These are phyloP conservation scores for Glomeris marginata DNA, from an alignment of 2,888 invertebrate genomes.

Conservation along the genomic window DNA sequence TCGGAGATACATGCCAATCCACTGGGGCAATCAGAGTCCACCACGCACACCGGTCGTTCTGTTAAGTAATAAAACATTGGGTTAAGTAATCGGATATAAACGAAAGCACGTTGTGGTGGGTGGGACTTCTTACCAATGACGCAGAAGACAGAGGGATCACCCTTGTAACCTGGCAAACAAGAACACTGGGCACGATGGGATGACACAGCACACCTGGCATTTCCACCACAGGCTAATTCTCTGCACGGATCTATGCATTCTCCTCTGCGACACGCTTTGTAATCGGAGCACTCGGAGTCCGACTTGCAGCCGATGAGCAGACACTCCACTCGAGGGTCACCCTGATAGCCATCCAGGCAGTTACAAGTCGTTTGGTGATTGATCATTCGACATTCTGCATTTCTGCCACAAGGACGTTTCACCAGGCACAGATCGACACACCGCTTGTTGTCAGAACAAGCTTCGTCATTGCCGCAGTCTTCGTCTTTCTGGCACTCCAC, in stretches of 20 bases:
- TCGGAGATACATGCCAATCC: constrained; percentile 63
- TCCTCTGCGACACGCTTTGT: constrained; percentile 18
- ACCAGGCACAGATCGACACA: constrained; percentile 58
- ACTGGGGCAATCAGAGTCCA: constrained; percentile 67
- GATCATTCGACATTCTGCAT: constrained; percentile 36
- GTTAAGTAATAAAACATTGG: neutral
- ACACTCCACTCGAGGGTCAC: constrained; percentile 13
- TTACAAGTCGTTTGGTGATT: constrained; percentile 61
- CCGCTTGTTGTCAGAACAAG: constrained; percentile 53
- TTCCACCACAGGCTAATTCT: constrained; percentile 67
- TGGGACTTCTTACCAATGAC: too few relatives aligned
- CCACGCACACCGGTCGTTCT: constrained; percentile 39
- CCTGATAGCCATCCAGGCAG: constrained; percentile 59
- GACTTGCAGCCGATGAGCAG: constrained; percentile 16
- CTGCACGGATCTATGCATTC: constrained; percentile 40
- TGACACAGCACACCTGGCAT: constrained; percentile 58
- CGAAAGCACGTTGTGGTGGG: too few relatives aligned
- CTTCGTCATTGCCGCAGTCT: constrained; percentile 74
- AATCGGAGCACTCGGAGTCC: constrained; percentile 18
- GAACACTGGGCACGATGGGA: constrained; percentile 62
- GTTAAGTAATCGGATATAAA: too few relatives aligned
- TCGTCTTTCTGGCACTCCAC: constrained; percentile 64
- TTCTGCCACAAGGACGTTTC: constrained; percentile 21
- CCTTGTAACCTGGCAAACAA: constrained; percentile 58
- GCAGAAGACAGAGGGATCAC: constrained; percentile 50